These are phyloP conservation scores for Trissonchulus latispiculum DNA, from an alignment of 2,888 invertebrate genomes.

Conservation along the genomic window DNA sequence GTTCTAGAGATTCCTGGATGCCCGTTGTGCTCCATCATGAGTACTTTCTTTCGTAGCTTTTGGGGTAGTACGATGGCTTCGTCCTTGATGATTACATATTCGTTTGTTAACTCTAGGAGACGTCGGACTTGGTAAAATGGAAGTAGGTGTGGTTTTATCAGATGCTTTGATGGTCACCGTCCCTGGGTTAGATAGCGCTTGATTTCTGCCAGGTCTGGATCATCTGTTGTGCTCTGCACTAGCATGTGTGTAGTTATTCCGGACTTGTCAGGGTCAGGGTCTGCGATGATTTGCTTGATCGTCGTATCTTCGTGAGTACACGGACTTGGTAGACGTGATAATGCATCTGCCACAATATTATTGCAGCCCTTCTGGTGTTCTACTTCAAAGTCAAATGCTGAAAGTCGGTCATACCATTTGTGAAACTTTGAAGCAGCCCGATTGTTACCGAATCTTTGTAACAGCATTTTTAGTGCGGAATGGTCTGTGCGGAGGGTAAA, in stretches of 20 bases:
- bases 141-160: not conserved
- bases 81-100: not conserved
- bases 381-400: not conserved
- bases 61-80: not conserved
- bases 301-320: not conserved
- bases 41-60: not conserved
- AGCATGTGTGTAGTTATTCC: not conserved
- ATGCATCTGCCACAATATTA: not conserved
- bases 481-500: conserved; percentile 9
- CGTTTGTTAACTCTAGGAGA: not conserved
- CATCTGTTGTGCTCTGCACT: not conserved
- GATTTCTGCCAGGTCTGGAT: not conserved
- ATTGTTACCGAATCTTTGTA: not conserved
- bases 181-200: not conserved
- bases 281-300: not conserved
- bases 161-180: not conserved
- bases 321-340: not conserved
- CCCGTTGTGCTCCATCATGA: not conserved
- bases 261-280: not conserved
- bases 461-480: not conserved
- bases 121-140: not conserved
- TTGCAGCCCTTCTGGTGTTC: not conserved
- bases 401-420: not conserved
- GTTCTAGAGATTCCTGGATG: conserved; percentile 7
- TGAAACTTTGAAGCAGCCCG: not conserved